Conservation (phyloP, 2,113 vertebrate genomes). For the Rhabdomys dilectus region DNA sequence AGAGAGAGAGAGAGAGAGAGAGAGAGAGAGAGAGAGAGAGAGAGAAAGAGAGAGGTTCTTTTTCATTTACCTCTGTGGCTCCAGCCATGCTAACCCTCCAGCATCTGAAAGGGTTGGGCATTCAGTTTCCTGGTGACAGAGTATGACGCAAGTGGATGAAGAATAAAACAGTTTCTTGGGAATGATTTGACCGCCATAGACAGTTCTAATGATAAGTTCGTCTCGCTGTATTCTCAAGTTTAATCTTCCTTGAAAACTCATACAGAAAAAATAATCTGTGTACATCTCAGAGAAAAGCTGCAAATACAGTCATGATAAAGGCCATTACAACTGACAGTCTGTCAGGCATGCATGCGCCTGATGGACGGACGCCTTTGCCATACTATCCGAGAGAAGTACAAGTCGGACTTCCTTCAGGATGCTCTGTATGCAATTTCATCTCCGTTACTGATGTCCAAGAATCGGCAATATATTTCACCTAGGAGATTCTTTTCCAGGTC, state of each 20-base stretch:
- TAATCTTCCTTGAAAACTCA: not conserved
- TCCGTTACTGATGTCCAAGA: not conserved
- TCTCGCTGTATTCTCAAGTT: not conserved
- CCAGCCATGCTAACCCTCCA: not conserved
- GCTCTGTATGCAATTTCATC: not conserved
- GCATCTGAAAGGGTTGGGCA: constrained; percentile 40
- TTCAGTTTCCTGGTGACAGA: constrained; percentile 83
- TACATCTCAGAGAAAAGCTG: constrained; percentile 22
- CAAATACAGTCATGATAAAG: not conserved
- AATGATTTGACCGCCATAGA: constrained; percentile 65
- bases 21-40: not conserved
- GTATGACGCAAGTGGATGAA: constrained; percentile 85
- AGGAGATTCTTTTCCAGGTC: constrained; percentile 32
- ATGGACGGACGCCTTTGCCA: not conserved
- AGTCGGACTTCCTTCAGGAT: not conserved
- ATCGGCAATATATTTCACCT: constrained; percentile 13
- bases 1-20: not conserved
- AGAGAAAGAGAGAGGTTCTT: not conserved
- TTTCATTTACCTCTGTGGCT: not conserved
- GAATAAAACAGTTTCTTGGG: constrained; percentile 80
- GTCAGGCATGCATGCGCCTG: not conserved
- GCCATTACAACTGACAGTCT: not conserved
- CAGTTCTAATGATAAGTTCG: not conserved
- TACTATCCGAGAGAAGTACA: not conserved
- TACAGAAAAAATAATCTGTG: not conserved